Evolutionary conservation across 1,140 invertebrate species (phyloP).

Genomic region (Drosophila sproati): DNA sequence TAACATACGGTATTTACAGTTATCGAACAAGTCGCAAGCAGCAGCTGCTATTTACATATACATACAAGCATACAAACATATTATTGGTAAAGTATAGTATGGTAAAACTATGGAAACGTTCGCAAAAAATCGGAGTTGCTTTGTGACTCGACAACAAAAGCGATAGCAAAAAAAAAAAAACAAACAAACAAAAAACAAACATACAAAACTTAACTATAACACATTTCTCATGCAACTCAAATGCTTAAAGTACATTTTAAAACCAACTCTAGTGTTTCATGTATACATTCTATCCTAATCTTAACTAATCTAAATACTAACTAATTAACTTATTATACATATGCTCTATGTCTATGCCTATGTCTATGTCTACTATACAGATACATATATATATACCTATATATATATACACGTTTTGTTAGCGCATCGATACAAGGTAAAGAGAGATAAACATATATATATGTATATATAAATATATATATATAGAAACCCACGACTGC

Average conservation of each 20-base stretch:
- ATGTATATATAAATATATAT: constrained; percentile 35
- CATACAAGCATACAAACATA: constrained; percentile 15
- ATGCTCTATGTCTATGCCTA: constrained; percentile 76
- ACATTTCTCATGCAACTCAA: constrained; percentile 52
- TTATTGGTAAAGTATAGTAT: constrained; percentile 21
- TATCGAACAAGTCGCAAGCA: constrained; percentile 43
- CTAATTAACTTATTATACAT: constrained; percentile 61
- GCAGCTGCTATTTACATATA: constrained; percentile 21
- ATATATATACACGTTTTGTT: constrained; percentile 74
- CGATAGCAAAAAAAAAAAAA: constrained; percentile 26
- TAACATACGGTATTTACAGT: constrained; percentile 65
- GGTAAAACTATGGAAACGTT: constrained; percentile 13
- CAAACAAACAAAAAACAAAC: constrained; percentile 27
- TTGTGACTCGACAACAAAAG: neutral
- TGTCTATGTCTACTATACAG: constrained; percentile 54
- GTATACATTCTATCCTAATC: constrained; percentile 68
- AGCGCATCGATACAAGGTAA: constrained; percentile 74
- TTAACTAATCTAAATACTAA: constrained; percentile 38
- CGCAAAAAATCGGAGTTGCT: neutral
- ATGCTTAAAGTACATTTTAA: constrained; percentile 65
- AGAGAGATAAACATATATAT: constrained; percentile 51
- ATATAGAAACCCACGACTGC: constrained; percentile 74
- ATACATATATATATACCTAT: constrained; percentile 35
- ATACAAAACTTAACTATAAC: constrained; percentile 9
- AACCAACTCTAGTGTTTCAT: constrained; percentile 76